A percentile compares a stretch with the other conserved stretches of the same genome.
Conservation (phyloP, 2,888 invertebrate species). For the Ochropleura plecta region DNA sequence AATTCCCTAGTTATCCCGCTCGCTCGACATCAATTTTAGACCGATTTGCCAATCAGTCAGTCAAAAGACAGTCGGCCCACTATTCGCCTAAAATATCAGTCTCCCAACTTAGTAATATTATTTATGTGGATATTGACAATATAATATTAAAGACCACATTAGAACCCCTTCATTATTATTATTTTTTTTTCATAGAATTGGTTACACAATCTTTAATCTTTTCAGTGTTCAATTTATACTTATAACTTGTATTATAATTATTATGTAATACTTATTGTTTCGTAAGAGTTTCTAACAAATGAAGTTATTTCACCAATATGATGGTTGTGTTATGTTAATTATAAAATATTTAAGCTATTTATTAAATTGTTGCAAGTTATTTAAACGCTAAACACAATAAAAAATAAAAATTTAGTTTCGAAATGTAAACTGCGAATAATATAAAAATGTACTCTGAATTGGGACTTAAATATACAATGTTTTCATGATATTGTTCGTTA, state of each 20-base stretch:
- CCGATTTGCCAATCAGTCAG: neutral
- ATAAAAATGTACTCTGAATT: constrained; percentile 62
- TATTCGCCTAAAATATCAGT: neutral
- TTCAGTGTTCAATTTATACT: constrained; percentile 18
- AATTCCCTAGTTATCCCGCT: neutral
- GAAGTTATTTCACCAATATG: constrained; percentile 66
- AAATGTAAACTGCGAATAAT: constrained; percentile 57
- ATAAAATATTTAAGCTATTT: constrained; percentile 69
- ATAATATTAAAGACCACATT: neutral
- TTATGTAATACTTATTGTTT: constrained; percentile 56
- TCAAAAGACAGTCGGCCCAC: neutral
- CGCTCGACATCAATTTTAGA: neutral
- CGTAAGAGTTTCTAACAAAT: constrained; percentile 60
- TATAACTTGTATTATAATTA: constrained; percentile 12
- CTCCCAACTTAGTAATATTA: neutral
- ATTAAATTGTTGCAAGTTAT: constrained; percentile 69
- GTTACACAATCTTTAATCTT: constrained; percentile 10
- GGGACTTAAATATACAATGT: constrained; percentile 83
- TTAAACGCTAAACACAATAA: constrained; percentile 59
- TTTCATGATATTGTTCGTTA: constrained; percentile 70
- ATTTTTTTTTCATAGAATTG: neutral
- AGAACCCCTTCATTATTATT: neutral
- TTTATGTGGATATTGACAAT: neutral
- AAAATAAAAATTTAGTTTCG: constrained; percentile 59
- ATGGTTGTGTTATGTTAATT: constrained; percentile 78